Evolutionary conservation across 2,797 vertebrate species (phyloP).

Genomic region (Sebastes minor): DNA sequence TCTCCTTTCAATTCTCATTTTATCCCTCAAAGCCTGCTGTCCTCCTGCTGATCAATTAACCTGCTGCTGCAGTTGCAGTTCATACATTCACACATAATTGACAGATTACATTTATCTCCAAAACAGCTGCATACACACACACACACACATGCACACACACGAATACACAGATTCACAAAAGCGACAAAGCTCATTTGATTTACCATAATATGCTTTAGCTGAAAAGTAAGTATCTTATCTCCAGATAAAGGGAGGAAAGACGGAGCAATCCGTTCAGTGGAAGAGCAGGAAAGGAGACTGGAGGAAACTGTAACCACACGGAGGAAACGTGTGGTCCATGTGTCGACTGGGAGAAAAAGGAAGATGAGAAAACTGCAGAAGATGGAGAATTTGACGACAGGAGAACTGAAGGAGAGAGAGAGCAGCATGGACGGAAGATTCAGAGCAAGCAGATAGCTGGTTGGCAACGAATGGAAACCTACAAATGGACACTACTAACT

Average conservation of each 20-base stretch:
- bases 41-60: background rate
- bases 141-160: background rate
- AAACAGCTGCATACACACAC: conserved; percentile 41
- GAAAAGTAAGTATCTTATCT: conserved; percentile 89
- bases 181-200: conserved; percentile 80
- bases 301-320: background rate
- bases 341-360: background rate
- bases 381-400: background rate
- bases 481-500: background rate
- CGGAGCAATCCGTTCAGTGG: conserved; percentile 64
- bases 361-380: conserved; percentile 3
- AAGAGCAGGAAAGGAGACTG: conserved; percentile 34
- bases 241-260: conserved; percentile 82
- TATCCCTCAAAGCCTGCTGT: fast-evolving
- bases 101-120: conserved; percentile 47
- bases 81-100: conserved; percentile 26
- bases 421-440: conserved; percentile 1
- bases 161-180: conserved; percentile 52
- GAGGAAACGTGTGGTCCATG: background rate
- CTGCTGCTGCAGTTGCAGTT: background rate
- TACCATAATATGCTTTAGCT: conserved; percentile 89
- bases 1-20: background rate
- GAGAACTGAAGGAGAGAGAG: background rate
- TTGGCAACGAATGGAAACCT: background rate
- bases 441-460: background rate